Evolutionary conservation across 2,888 invertebrate genomes (phyloP).

Genomic region (Sthenelais limicola): DNA sequence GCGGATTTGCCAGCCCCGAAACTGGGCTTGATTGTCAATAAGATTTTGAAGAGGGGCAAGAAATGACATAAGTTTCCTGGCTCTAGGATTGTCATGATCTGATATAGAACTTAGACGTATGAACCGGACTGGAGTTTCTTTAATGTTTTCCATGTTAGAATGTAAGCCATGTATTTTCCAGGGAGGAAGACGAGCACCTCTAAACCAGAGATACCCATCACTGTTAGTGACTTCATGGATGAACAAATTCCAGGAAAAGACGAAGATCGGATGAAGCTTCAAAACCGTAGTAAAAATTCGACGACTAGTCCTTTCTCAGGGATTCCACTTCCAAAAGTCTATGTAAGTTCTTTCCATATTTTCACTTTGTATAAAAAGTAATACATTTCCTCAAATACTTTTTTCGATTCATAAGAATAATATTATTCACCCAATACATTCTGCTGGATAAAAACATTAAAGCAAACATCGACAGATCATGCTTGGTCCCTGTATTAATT

Average conservation of each 20-base stretch:
- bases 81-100: too few species aligned
- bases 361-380: not conserved
- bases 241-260: not conserved
- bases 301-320: slow-evolving; percentile 34
- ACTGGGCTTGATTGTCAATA: too few species aligned
- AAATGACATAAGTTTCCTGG: too few species aligned
- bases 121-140: too few species aligned
- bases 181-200: not conserved
- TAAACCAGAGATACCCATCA: slow-evolving; percentile 13
- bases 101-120: too few species aligned
- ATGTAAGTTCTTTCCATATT: slow-evolving; percentile 19
- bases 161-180: too few species aligned
- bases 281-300: not conserved
- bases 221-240: not conserved
- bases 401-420: not conserved
- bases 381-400: not conserved
- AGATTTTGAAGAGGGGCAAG: too few species aligned
- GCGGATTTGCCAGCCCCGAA: too few species aligned
- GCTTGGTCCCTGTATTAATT: not conserved
- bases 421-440: too few species aligned
- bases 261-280: not conserved
- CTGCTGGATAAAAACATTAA: too few species aligned
- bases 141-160: too few species aligned
- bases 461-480: too few species aligned
- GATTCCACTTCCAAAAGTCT: slow-evolving; percentile 44